Evolutionary conservation across 2,888 invertebrate genomes (phyloP), one percentile per base, ranked within the genome.

Genomic region (Apamea anceps): DNA sequence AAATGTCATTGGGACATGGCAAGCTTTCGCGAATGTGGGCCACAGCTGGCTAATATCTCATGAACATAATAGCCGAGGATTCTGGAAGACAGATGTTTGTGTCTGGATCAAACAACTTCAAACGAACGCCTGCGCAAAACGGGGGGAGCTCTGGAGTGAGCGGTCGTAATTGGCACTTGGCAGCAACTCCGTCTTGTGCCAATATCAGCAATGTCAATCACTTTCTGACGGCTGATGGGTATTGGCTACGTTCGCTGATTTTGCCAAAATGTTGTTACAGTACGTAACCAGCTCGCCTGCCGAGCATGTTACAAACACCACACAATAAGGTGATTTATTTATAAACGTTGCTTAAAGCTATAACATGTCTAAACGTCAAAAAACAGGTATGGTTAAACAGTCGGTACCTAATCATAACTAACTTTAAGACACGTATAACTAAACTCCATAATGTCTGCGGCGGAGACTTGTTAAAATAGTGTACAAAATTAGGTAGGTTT

Each of bases 1-100:
- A 92, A 93, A 93, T 93, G 92, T 91, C 92, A 92, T 79, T 91
- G 65, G 90, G 78, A 77, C 88, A 87, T 66, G 82, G 81, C 81
- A 80, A 85, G 88, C 85, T 85, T 84, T 82, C 67, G 78, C 85
- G 86, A 85, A 90, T 87, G 85, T 90, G 78, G 86, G 86, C 79
- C 84, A 74, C 81, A 67, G 75, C 80, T 77, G 80, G 81, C 79
- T 72, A 78, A 83, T 77, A 79, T 80, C 84, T 82, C 66, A 62
- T 37, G 78, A 7, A 80, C 66, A 76, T 81, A 75, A 80, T 75
- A 74, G 72, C 72, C 71, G 7, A 5, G 65, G 72, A 72, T 84
- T 71, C 70, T 85, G 75, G 75, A 60, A 57, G 79, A 81, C 83
- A 73, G 80, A 67, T 79, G 78, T 78, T 81, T 57, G 75, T 54